phyloP scores from a whole-genome alignment of 2,888 invertebrate species.

The Cryptosula pallasiana region DNA sequence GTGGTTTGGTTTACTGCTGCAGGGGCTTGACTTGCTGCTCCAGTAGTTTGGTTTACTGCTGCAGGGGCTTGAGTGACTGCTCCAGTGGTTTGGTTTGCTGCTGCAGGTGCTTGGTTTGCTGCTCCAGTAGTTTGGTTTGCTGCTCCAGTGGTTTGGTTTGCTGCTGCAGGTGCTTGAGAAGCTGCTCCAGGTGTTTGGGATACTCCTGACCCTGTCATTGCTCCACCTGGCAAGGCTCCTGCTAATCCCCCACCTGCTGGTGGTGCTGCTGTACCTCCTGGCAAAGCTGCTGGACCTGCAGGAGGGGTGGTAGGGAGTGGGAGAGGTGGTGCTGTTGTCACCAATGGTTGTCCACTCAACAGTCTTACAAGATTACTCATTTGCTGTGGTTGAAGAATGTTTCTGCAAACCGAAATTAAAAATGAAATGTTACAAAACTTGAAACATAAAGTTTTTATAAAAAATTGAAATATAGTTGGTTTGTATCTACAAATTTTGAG shows the following conservation, averaged over 20 bases:
- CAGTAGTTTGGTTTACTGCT: not conserved
- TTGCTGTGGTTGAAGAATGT: too few relatives aligned
- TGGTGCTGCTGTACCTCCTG: too few relatives aligned
- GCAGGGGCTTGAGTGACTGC: not conserved
- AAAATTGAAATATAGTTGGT: too few relatives aligned
- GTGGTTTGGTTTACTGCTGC: not conserved
- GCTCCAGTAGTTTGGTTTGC: not conserved
- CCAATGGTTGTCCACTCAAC: too few relatives aligned
- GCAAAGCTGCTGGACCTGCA: too few relatives aligned
- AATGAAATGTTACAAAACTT: too few relatives aligned
- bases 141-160: not conserved
- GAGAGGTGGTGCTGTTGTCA: too few relatives aligned
- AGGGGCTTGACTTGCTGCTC: not conserved
- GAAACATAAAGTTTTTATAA: too few relatives aligned
- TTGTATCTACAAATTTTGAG: too few relatives aligned
- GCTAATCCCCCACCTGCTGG: not conserved
- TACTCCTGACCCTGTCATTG: not conserved
- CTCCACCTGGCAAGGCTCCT: not conserved
- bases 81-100: not conserved
- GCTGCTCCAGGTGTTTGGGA: not conserved
- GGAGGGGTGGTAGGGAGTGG: too few relatives aligned
- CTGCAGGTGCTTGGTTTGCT: not conserved
- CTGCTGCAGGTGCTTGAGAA: not conserved
- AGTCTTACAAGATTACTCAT: too few relatives aligned
- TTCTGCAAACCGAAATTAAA: too few relatives aligned